Evolutionary conservation across 2,888 invertebrate genomes (phyloP), one percentile per base, ranked within the genome.

Genomic region (Andricus quercusramuli): DNA sequence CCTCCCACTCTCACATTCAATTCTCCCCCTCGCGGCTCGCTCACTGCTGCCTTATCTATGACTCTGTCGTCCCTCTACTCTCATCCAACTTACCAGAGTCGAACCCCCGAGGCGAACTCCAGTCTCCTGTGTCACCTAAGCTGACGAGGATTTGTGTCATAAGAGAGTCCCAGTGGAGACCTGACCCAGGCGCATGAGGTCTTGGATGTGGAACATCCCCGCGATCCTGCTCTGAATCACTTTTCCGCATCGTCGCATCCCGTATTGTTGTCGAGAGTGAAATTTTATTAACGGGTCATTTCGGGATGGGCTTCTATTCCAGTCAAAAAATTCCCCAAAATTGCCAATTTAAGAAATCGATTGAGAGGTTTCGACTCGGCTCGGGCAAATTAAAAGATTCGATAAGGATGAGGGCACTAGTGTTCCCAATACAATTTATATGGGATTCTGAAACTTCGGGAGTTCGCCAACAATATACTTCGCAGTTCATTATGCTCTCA

Each of bases 61-160:
- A 51, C 68, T 25, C 6, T 22, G 37, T 37, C 37, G 25, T 22
- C 20, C 44, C 13, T 47, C 67, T 67, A 44, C 47, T 51, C 29
- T 51, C 47, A 70, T 70, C 70, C 25, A 70, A 70, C 9, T 70
- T 51, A 51, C 15, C 44, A 17, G 29, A 70, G 51, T 29, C 2
- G 47, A 70, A 70, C 13, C 9, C 29, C 47, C 29, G 47, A 70
- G 47, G 17, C 47, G 29, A 51, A 70, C 25, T 22, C 9, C 25
- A 47, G 29, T 70, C 70, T 51, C 20, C 32, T 47, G 44, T 25
- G 68, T 68, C 68, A 25, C 68, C 44, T 68, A 68, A 70, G 70
- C 51, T 70, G 51, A 29, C 29, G 20, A 51, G 70, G 47, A 70
- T 70, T 70, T 56, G n/a, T 70, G 70, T 70, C 70, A 70, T 47